Conservation (phyloP, 2,113 vertebrate genomes). For the Dolichotis patagonum region DNA sequence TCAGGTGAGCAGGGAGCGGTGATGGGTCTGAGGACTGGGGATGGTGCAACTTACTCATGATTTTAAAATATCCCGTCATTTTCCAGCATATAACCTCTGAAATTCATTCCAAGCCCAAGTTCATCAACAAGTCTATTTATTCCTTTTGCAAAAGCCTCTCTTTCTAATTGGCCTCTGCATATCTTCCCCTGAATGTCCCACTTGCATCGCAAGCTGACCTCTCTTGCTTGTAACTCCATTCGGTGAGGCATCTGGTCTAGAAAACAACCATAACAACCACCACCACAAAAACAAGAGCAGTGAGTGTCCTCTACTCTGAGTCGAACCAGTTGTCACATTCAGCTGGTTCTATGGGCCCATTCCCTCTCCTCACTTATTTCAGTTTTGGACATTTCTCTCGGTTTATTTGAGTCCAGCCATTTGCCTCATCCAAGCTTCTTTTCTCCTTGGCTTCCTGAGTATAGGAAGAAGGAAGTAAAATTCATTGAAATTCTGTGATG, state of each 20-base stretch:
- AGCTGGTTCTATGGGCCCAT: neutral
- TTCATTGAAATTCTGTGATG: conserved; percentile 72
- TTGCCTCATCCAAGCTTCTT: conserved; percentile 67
- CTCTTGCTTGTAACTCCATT: neutral
- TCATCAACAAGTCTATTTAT: neutral
- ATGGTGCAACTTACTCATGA: neutral
- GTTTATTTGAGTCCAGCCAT: conserved; percentile 42
- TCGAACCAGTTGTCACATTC: neutral
- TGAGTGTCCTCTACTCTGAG: neutral
- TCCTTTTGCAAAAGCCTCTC: neutral
- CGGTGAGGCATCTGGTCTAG: neutral
- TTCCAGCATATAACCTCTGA: neutral
- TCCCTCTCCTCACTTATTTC: neutral
- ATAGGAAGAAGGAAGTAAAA: conserved; percentile 63
- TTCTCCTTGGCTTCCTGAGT: conserved; percentile 56
- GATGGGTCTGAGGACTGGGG: neutral
- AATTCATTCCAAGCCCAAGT: conserved; percentile 20
- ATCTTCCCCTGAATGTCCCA: neutral
- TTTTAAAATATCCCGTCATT: conserved; percentile 10
- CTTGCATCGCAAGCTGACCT: neutral
- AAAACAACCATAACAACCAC: neutral
- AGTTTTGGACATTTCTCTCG: neutral
- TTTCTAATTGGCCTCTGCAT: neutral
- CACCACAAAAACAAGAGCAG: neutral
- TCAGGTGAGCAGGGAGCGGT: neutral